Evolutionary conservation across 2,888 invertebrate genomes (phyloP).

Genomic region (Doris montereyensis): DNA sequence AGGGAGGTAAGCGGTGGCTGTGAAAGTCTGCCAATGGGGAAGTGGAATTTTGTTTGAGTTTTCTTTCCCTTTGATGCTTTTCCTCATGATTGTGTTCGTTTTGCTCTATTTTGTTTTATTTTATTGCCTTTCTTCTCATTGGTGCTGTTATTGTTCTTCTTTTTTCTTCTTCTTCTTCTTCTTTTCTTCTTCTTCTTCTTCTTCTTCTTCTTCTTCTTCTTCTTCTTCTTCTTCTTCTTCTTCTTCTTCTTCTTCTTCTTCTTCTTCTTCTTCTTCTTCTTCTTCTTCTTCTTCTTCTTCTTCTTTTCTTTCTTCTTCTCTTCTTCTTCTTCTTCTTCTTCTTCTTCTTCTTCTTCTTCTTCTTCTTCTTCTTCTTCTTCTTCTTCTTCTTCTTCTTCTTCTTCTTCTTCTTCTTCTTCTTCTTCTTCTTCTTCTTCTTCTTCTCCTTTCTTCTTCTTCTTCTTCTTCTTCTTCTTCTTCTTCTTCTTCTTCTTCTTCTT

Average conservation of each 20-base stretch:
- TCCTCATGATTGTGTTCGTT: no score
- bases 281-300: background rate
- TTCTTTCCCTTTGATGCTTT: no score
- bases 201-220: background rate
- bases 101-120: no score
- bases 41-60: no score
- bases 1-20: conserved; percentile 75
- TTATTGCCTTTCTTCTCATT: no score
- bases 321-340: conserved; percentile 10
- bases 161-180: background rate
- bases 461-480: background rate
- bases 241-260: conserved; percentile 5
- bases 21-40: no score
- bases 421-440: background rate
- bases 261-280: conserved; percentile 8
- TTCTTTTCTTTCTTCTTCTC: background rate
- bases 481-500: background rate
- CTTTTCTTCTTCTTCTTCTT: background rate
- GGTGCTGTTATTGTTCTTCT: no score
- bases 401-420: background rate
- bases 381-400: background rate
- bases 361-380: background rate
- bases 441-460: background rate
- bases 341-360: conserved; percentile 1
- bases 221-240: background rate